Conservation (phyloP, 2,888 invertebrate genomes). For the Drosophila setosimentum region DNA sequence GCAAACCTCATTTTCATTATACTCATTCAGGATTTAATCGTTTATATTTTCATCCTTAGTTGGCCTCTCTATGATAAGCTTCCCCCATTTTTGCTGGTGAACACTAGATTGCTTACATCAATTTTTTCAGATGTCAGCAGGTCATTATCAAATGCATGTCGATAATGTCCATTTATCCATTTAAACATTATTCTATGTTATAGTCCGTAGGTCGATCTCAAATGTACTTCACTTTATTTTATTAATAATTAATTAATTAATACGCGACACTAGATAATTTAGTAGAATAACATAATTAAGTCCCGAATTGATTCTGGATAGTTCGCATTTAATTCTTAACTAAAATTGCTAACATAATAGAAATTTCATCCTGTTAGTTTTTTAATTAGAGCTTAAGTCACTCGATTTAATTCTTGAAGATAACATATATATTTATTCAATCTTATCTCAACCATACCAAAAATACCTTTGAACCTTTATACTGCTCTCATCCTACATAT, state of each 20-base stretch:
- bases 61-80: not conserved
- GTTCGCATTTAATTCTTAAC: not conserved
- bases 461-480: constrained; percentile 30
- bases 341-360: not conserved
- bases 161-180: not conserved
- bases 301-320: not conserved
- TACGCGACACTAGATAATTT: not conserved
- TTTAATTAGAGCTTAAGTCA: constrained; percentile 2
- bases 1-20: too few relatives aligned
- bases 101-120: not conserved
- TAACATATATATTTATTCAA: constrained; percentile 19
- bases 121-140: not conserved
- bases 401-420: constrained; percentile 1
- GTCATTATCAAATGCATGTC: not conserved
- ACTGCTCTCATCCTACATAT: not conserved
- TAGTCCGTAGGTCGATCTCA: too few relatives aligned
- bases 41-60: not conserved
- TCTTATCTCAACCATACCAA: constrained; percentile 11
- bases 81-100: not conserved
- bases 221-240: not conserved
- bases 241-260: too few relatives aligned
- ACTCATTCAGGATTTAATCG: not conserved
- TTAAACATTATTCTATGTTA: not conserved
- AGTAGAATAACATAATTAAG: not conserved
- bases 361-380: not conserved